Evolutionary conservation across 92 coral and sea anemone genomes (phyloP), one percentile per base, ranked within the genome.

Genomic region (Zoanthus gigantus): DNA sequence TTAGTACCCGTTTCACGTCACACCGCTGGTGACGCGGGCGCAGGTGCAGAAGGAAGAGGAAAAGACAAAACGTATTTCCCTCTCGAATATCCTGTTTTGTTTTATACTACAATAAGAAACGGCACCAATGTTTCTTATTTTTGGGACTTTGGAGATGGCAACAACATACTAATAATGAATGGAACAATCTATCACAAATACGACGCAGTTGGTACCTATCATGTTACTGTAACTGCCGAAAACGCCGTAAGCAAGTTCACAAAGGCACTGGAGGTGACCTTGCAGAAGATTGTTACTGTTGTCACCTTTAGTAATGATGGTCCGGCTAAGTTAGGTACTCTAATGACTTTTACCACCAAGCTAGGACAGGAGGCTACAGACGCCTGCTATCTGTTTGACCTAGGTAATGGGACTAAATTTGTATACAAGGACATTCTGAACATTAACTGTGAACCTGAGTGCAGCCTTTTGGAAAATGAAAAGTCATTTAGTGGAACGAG

Each of bases 51-150:
- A 3, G 99, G 99, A 6, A 53, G 88, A 30, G 99, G 99, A 45
- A 58, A 84, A 0, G 79, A 60, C 44, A 79, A 82, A 23, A 84
- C 88, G 0, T 86, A 79, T 63, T 96, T 92, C 63, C 98, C 98
- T 6, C 79, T 81, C 57, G 96, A 95, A 12, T 76, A 84, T 54
- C 93, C 92, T 12, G 90, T 95, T 29, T 37, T 66, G 44, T 88
- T 93, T 10, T 79, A 52, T 71, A 87, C 83, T 13, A 61, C 85
- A 5, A 90, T 93, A 76, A 87, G 72, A 15, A 88, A 92, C 56
- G 99, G 99, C 18, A 95, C 99, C 5, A 96, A 96, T 72, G 98
- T 95, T 16, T 81, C 99, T 0, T 93, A 93, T 63, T 45, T 63
- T 10, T 86, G 87, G 48, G 88, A 92, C 50, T 96, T 94, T 77